These are phyloP conservation scores for Microctonus hyperodae DNA, from an alignment of 2,888 invertebrate species.

Conservation along the genomic window DNA sequence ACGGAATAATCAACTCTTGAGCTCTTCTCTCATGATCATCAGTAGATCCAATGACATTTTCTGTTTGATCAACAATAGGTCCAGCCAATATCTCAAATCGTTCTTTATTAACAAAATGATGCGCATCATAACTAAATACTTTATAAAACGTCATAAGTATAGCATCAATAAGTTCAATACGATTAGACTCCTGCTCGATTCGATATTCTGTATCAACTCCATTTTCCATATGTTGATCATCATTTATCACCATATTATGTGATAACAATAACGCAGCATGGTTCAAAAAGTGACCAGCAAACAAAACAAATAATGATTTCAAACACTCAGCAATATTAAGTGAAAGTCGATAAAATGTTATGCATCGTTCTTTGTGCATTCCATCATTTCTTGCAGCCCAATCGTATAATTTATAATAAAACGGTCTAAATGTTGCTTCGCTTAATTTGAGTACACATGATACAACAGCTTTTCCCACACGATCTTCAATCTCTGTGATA, in stretches of 20 bases:
- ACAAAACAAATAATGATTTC: slow-evolving; percentile 88
- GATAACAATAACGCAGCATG: slow-evolving; percentile 80
- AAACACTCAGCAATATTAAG: slow-evolving; percentile 80
- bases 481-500: slow-evolving; percentile 69
- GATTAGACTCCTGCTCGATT: slow-evolving; percentile 57
- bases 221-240: slow-evolving; percentile 41
- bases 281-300: slow-evolving; percentile 84
- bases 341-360: slow-evolving; percentile 85
- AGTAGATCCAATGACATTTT: slow-evolving; percentile 75
- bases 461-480: slow-evolving; percentile 80
- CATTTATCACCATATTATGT: slow-evolving; percentile 68
- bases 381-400: slow-evolving; percentile 78
- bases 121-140: slow-evolving; percentile 83
- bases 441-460: slow-evolving; percentile 85
- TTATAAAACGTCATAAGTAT: slow-evolving; percentile 78
- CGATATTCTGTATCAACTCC: slow-evolving; percentile 68
- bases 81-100: slow-evolving; percentile 85
- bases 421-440: slow-evolving; percentile 86
- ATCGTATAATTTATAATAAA: slow-evolving; percentile 85
- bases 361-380: slow-evolving; percentile 71
- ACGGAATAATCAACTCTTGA: slow-evolving; percentile 73
- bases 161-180: slow-evolving; percentile 69
- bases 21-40: slow-evolving; percentile 70
- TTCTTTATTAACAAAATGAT: slow-evolving; percentile 84
- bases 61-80: slow-evolving; percentile 88